Conservation (phyloP, 2,797 vertebrate species). For the Takifugu ocellatus region DNA sequence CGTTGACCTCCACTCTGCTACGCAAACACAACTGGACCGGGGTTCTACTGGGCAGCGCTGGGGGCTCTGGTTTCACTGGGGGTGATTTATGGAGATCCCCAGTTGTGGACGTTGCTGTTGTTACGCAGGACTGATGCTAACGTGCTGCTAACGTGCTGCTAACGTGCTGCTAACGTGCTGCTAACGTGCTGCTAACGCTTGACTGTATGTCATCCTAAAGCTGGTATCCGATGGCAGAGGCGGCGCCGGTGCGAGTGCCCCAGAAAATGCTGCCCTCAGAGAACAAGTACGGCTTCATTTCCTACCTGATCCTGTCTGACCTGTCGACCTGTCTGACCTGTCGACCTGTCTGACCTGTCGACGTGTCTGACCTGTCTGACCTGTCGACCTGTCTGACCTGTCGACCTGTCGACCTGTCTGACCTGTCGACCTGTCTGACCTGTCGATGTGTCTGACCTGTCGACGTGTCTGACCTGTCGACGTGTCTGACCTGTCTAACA, state of each 20-base stretch:
- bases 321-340: too few relatives aligned
- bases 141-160: constrained; percentile 39
- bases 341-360: too few relatives aligned
- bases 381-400: too few relatives aligned
- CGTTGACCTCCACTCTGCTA: constrained; percentile 55
- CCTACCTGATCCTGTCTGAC: constrained; percentile 11
- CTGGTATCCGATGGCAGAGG: constrained; percentile 77
- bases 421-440: too few relatives aligned
- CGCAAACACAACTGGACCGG: constrained; percentile 11
- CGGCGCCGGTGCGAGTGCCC: constrained; percentile 71
- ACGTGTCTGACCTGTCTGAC: too few relatives aligned
- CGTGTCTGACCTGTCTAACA: too few relatives aligned
- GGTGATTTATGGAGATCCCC: constrained; percentile 50
- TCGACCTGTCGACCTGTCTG: too few relatives aligned
- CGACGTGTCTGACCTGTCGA: too few relatives aligned
- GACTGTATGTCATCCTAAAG: constrained; percentile 70
- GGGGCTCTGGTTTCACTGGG: constrained; percentile 71
- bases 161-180: too few relatives aligned
- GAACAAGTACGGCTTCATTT: constrained; percentile 72
- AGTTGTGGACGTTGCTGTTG: constrained; percentile 38
- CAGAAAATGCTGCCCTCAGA: constrained; percentile 81
- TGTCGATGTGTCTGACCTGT: too few relatives aligned
- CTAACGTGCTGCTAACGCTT: constrained; percentile 38
- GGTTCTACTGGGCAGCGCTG: constrained; percentile 58
- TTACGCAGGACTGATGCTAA: not conserved